Evolutionary conservation across 2,888 invertebrate genomes (phyloP).

Genomic region (Nowickia ferox): DNA sequence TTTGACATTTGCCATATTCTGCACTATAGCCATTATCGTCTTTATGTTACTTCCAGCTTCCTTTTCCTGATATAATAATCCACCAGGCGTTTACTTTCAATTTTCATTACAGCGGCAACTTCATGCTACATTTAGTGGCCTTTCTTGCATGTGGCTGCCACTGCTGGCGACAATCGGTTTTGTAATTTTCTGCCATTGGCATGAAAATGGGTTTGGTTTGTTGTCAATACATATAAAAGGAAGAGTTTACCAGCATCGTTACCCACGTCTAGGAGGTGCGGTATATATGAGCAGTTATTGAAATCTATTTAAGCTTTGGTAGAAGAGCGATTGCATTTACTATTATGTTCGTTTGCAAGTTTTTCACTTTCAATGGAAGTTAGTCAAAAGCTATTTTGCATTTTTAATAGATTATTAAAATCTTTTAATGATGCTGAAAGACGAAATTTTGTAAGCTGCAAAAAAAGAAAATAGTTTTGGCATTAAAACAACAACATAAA

Average conservation of each 20-base stretch:
- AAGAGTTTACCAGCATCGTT: neutral
- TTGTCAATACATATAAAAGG: neutral
- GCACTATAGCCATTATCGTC: neutral
- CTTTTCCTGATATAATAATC: conserved; percentile 49
- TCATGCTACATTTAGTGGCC: conserved; percentile 56
- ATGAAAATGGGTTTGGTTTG: conserved; percentile 29
- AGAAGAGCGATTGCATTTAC: conserved; percentile 23
- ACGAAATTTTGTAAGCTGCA: neutral
- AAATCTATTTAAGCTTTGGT: conserved; percentile 41
- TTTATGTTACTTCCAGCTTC: conserved; percentile 12
- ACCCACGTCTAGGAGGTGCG: conserved; percentile 17
- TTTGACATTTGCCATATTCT: neutral
- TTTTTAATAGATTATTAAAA: conserved; percentile 14
- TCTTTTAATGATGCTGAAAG: neutral
- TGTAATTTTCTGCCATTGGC: conserved; percentile 11
- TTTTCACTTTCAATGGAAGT: neutral
- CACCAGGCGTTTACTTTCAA: conserved; percentile 47
- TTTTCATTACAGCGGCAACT: conserved; percentile 56
- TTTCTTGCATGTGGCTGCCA: conserved; percentile 52
- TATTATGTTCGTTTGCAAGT: neutral
- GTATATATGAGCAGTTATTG: conserved; percentile 62
- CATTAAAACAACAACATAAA: too few species aligned
- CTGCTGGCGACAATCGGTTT: conserved; percentile 7
- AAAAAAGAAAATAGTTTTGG: neutral
- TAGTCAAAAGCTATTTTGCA: neutral